Evolutionary conservation across 2,797 vertebrate species (phyloP).

Genomic region (Melopsittacus undulatus): DNA sequence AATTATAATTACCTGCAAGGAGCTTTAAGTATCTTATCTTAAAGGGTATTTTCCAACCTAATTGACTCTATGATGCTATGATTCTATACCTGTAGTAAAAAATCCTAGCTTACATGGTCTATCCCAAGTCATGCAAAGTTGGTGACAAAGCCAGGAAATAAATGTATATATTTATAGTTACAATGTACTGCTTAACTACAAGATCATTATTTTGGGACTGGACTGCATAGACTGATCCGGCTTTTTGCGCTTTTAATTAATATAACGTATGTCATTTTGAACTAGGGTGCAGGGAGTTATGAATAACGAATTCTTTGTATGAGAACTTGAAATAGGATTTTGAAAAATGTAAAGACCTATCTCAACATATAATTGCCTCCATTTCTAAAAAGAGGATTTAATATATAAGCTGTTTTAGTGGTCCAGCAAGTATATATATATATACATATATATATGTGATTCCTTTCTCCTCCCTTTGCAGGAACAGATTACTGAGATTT

Average conservation of each 20-base stretch:
- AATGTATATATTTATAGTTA: slow-evolving; percentile 7
- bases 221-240: slow-evolving; percentile 1
- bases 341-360: background rate
- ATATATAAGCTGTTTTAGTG: slow-evolving; percentile 8
- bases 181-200: background rate
- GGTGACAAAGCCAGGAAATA: slow-evolving; percentile 13
- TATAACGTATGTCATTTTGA: slow-evolving; percentile 37
- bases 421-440: background rate
- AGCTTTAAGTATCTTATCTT: background rate
- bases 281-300: background rate
- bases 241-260: slow-evolving; percentile 61
- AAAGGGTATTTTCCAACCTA: background rate
- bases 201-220: slow-evolving; percentile 30
- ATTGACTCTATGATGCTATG: background rate
- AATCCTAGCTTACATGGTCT: background rate
- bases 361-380: background rate
- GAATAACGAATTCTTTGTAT: slow-evolving; percentile 4
- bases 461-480: background rate
- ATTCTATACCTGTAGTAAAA: background rate
- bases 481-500: background rate
- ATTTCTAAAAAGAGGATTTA: slow-evolving; percentile 9
- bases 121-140: background rate
- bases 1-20: background rate
- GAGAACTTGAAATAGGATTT: slow-evolving; percentile 47
- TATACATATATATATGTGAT: background rate